phyloP scores from a whole-genome alignment of 2,797 vertebrate species.

The Paramormyrops hopkinsi region DNA sequence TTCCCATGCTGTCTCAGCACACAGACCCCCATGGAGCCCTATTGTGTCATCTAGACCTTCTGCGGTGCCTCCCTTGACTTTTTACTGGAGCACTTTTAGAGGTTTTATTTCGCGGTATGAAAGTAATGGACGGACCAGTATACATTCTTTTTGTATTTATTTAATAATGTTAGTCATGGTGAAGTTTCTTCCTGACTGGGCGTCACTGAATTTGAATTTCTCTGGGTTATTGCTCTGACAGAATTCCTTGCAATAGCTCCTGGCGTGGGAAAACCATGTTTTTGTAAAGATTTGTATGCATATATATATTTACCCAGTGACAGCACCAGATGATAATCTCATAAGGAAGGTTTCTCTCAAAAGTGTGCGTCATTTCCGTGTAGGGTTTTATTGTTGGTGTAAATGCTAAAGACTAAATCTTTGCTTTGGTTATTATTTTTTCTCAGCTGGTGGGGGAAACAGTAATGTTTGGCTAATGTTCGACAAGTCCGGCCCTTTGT shows the following conservation, averaged over 20 bases:
- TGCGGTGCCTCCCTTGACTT: background rate
- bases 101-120: background rate
- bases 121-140: background rate
- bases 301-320: conserved; percentile 13
- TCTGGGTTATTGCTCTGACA: background rate
- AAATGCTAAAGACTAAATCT: conserved; percentile 45
- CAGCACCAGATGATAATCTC: conserved; percentile 6
- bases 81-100: background rate
- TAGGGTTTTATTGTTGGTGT: conserved; percentile 37
- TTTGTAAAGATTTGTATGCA: conserved; percentile 24
- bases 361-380: conserved; percentile 35
- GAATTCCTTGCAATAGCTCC: conserved; percentile 12
- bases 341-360: background rate
- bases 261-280: conserved; percentile 14
- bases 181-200: background rate
- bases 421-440: conserved; percentile 23
- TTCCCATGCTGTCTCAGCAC: conserved; percentile 80
- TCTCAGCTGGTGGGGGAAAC: background rate
- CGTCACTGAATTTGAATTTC: conserved; percentile 9
- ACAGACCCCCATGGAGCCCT: conserved; percentile 79
- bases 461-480: conserved; percentile 43
- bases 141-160: background rate
- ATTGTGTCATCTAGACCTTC: conserved; percentile 63
- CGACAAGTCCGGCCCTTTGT: conserved; percentile 24
- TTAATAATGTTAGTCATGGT: conserved; percentile 10